Percentiles rank a stretch among this genome's conserved stretches.
phyloP scores from a whole-genome alignment of 2,888 invertebrate genomes.

The Lampropteryx suffumata region DNA sequence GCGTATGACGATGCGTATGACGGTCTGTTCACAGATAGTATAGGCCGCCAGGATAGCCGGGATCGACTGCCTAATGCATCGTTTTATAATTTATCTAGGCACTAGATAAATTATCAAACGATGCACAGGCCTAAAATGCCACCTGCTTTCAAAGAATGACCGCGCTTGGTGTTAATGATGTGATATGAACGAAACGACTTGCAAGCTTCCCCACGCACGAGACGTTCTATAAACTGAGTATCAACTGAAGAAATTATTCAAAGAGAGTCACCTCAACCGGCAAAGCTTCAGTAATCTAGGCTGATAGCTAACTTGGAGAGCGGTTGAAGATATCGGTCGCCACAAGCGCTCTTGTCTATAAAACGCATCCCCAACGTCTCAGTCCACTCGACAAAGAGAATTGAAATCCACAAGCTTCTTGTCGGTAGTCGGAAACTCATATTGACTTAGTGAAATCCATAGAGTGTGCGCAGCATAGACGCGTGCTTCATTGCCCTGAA shows the following conservation, averaged over 20 bases:
- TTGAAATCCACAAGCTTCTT: constrained; percentile 64
- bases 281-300: constrained; percentile 37
- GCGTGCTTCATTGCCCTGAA: constrained; percentile 6
- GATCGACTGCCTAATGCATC: too few relatives aligned
- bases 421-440: constrained; percentile 52
- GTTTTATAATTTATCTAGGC: too few relatives aligned
- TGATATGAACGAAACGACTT: too few relatives aligned
- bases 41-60: too few relatives aligned
- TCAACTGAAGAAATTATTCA: constrained; percentile 18
- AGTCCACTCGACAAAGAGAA: constrained; percentile 60
- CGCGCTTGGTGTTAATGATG: too few relatives aligned
- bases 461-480: constrained; percentile 14
- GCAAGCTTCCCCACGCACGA: too few relatives aligned
- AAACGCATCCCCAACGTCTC: constrained; percentile 57
- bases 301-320: constrained; percentile 40
- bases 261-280: constrained; percentile 31
- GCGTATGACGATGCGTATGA: too few relatives aligned
- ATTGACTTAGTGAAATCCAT: constrained; percentile 53
- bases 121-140: too few relatives aligned
- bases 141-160: too few relatives aligned
- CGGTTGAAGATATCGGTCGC: constrained; percentile 53
- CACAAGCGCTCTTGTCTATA: constrained; percentile 57
- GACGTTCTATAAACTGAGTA: too few relatives aligned
- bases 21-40: too few relatives aligned
- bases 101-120: too few relatives aligned